Percentiles rank a stretch among this genome's conserved stretches.
phyloP scores from a whole-genome alignment of 2,113 vertebrate genomes.

The Craseonycteris thonglongyai region DNA sequence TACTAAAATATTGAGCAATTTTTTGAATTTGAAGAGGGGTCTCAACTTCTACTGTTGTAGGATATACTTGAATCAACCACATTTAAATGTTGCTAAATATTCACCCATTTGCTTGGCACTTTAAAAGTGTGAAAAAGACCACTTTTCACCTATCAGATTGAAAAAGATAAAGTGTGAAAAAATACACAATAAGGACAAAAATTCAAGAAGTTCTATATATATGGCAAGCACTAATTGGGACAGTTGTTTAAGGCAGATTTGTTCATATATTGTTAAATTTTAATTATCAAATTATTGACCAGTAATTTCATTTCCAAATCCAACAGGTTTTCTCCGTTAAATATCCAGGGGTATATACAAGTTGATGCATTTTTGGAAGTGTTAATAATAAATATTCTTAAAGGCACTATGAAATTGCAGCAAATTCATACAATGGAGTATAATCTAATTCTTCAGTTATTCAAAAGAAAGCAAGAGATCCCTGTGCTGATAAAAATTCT shows the following conservation, averaged over 20 bases:
- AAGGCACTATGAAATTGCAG: not conserved
- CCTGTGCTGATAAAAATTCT: not conserved
- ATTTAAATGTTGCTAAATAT: slow-evolving; percentile 3
- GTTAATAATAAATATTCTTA: not conserved
- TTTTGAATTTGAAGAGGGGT: not conserved
- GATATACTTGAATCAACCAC: not conserved
- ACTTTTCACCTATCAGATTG: not conserved
- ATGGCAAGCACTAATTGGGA: not conserved
- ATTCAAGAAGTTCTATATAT: not conserved
- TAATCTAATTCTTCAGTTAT: not conserved
- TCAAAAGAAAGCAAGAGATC: not conserved
- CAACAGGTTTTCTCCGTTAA: not conserved
- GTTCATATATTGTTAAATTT: not conserved
- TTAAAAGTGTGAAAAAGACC: not conserved
- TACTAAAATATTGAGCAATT: not conserved
- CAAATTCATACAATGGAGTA: not conserved
- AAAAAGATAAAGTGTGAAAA: not conserved
- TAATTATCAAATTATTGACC: not conserved
- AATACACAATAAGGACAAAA: not conserved
- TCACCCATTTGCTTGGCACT: not conserved
- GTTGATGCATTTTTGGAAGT: not conserved
- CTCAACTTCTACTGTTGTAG: not conserved
- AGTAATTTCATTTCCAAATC: not conserved
- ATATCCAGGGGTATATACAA: not conserved
- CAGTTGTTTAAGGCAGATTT: not conserved